Evolutionary conservation across 2,888 invertebrate genomes (phyloP).

Genomic region (Syritta pipiens): DNA sequence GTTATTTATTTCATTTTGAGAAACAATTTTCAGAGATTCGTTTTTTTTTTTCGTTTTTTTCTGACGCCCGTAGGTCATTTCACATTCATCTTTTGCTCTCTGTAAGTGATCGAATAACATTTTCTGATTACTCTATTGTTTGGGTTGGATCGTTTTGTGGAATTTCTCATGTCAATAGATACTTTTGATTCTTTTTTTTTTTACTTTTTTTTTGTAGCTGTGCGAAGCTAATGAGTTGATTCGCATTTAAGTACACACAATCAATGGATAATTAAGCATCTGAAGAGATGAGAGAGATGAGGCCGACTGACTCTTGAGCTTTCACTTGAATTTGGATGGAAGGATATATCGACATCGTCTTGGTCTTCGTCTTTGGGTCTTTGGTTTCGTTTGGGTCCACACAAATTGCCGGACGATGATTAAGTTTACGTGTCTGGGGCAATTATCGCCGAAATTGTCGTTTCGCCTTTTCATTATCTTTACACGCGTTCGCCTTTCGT

Average conservation of each 20-base stretch:
- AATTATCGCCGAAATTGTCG: slow-evolving; percentile 34
- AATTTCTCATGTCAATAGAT: not conserved
- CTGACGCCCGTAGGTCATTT: not conserved
- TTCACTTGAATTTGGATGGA: too few relatives aligned
- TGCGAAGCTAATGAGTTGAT: slow-evolving; percentile 28
- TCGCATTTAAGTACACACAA: slow-evolving; percentile 1
- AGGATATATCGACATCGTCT: too few relatives aligned
- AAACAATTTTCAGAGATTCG: slow-evolving; percentile 21
- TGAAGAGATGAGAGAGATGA: too few relatives aligned
- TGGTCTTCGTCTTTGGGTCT: too few relatives aligned
- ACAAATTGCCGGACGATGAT: slow-evolving; percentile 25
- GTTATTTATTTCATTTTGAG: slow-evolving; percentile 28
- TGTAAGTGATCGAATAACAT: slow-evolving; percentile 4
- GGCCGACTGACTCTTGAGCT: too few relatives aligned
- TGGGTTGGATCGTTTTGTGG: slow-evolving; percentile 21
- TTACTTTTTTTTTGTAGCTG: not conserved
- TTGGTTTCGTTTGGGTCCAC: not conserved
- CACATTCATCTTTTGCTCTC: not conserved
- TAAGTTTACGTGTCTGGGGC: slow-evolving; percentile 25
- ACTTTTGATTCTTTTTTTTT: not conserved
- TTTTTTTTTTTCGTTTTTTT: not conserved
- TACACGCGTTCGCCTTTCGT: slow-evolving; percentile 17
- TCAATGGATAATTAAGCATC: slow-evolving; percentile 14
- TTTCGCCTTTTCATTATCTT: slow-evolving; percentile 28
- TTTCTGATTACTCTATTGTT: slow-evolving; percentile 47